Percentiles rank a stretch among this genome's conserved stretches.
Evolutionary conservation across 2,113 vertebrate genomes (phyloP).

Genomic region (Lucifuga dentata): DNA sequence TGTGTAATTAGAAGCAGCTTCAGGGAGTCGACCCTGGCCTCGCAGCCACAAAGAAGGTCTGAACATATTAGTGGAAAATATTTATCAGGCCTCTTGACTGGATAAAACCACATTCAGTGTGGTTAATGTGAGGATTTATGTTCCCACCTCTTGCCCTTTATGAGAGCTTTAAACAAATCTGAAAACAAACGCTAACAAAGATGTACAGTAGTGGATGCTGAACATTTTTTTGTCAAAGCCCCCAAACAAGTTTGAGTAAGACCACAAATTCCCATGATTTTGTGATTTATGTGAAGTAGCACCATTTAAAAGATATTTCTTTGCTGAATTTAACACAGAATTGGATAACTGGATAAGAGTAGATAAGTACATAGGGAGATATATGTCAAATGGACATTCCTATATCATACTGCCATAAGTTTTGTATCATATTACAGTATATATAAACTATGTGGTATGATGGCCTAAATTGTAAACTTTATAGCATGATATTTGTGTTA

Average conservation of each 20-base stretch:
- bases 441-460: too few species aligned
- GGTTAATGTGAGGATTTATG: slow-evolving; percentile 42
- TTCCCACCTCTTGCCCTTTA: not conserved
- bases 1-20: slow-evolving; percentile 78
- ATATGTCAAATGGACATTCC: too few species aligned
- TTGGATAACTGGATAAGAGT: too few species aligned
- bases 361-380: too few species aligned
- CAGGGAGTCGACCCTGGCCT: slow-evolving; percentile 33
- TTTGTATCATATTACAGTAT: too few species aligned
- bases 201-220: slow-evolving; percentile 2
- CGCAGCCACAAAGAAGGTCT: slow-evolving; percentile 51
- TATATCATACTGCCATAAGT: too few species aligned
- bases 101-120: slow-evolving; percentile 56
- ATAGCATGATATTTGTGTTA: not conserved
- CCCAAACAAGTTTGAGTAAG: not conserved
- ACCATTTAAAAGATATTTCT: too few species aligned
- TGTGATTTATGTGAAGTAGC: not conserved
- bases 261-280: not conserved
- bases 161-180: not conserved
- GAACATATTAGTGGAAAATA: slow-evolving; percentile 61
- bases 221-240: slow-evolving; percentile 2
- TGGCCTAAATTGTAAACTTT: too few species aligned
- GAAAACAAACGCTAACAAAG: slow-evolving; percentile 22
- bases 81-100: slow-evolving; percentile 53
- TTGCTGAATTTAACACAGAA: too few species aligned